Evolutionary conservation across 2,888 invertebrate genomes (phyloP).

Genomic region (Drosophila fungiperda): DNA sequence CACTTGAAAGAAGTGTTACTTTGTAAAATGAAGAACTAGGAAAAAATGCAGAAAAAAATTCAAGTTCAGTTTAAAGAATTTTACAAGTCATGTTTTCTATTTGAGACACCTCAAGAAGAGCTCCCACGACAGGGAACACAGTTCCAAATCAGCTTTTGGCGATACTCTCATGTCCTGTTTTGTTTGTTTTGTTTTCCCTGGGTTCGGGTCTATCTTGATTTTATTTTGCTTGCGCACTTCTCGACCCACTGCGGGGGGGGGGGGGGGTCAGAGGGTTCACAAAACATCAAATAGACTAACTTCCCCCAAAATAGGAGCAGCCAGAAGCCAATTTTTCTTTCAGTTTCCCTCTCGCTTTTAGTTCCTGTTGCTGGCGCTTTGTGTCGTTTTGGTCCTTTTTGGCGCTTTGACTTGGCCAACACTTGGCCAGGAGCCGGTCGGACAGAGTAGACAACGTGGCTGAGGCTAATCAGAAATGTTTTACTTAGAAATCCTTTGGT

Average conservation of each 20-base stretch:
- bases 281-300: slow-evolving; percentile 75
- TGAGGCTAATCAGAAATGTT: slow-evolving; percentile 77
- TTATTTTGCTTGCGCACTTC: slow-evolving; percentile 79
- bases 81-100: not conserved
- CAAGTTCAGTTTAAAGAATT: not conserved
- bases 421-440: slow-evolving; percentile 31
- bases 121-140: not conserved
- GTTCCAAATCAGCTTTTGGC: not conserved
- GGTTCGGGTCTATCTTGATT: slow-evolving; percentile 71
- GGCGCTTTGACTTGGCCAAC: slow-evolving; percentile 24
- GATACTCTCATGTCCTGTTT: slow-evolving; percentile 8
- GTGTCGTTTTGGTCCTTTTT: slow-evolving; percentile 22
- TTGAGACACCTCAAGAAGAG: not conserved
- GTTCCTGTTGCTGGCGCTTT: slow-evolving; percentile 20
- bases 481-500: slow-evolving; percentile 79
- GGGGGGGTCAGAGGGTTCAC: slow-evolving; percentile 64
- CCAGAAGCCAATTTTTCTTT: slow-evolving; percentile 2
- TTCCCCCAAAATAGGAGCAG: slow-evolving; percentile 25
- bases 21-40: not conserved
- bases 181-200: slow-evolving; percentile 22
- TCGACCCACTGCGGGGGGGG: slow-evolving; percentile 60
- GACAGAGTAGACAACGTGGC: slow-evolving; percentile 42
- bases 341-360: not conserved
- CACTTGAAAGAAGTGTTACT: not conserved
- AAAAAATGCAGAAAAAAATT: not conserved